Conservation (phyloP, 1,140 invertebrate species). For the Drosophila jambulina region DNA sequence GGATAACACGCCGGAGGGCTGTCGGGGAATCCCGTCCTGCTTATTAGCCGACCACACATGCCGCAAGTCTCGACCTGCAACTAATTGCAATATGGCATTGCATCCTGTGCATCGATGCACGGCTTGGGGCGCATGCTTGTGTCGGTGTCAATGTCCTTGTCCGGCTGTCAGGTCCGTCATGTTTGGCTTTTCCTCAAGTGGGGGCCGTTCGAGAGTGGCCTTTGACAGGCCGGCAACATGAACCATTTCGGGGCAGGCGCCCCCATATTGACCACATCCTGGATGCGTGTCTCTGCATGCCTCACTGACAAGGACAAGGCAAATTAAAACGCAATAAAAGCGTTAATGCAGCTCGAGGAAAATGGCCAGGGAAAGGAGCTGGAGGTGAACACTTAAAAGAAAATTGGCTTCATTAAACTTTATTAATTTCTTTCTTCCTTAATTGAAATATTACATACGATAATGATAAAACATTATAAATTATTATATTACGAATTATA, state of each 20-base stretch:
- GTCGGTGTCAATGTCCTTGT: constrained; percentile 54
- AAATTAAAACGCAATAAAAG: constrained; percentile 82
- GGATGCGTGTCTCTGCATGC: constrained; percentile 73
- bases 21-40: constrained; percentile 24
- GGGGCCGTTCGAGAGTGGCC: constrained; percentile 32
- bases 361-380: background rate
- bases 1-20: constrained; percentile 33
- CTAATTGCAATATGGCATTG: constrained; percentile 83
- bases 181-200: constrained; percentile 48
- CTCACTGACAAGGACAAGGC: constrained; percentile 77
- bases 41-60: constrained; percentile 69
- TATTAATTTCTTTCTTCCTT: background rate
- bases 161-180: constrained; percentile 65
- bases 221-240: constrained; percentile 77
- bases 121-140: constrained; percentile 30
- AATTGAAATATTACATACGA: background rate
- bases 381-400: background rate
- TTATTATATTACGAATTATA: too few relatives aligned
- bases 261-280: constrained; percentile 59
- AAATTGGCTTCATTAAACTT: constrained; percentile 32
- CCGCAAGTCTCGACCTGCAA: constrained; percentile 65
- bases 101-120: constrained; percentile 61
- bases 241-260: constrained; percentile 32
- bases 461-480: too few relatives aligned
- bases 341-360: constrained; percentile 61